Conservation (phyloP, 2,797 vertebrate species). For the Hippocampus kuda region DNA sequence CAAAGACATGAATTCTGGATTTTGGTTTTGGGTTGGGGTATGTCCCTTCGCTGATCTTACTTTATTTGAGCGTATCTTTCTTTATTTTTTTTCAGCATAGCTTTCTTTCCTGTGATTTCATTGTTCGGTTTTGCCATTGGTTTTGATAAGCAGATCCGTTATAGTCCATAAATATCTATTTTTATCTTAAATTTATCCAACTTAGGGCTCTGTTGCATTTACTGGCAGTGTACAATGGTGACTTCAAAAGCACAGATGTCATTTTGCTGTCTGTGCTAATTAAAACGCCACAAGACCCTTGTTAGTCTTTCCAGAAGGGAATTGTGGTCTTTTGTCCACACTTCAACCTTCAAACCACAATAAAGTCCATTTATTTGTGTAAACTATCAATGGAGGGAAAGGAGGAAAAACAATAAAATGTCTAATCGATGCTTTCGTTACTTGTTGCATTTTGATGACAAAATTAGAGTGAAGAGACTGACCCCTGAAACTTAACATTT, state of each 20-base stretch:
- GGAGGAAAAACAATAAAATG: background rate
- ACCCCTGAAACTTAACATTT: background rate
- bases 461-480: background rate
- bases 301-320: constrained; percentile 2
- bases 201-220: background rate
- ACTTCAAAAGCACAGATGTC: constrained; percentile 15
- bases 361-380: background rate
- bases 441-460: background rate
- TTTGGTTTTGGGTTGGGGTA: too few relatives aligned
- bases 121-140: too few relatives aligned
- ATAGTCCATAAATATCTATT: background rate
- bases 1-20: too few relatives aligned
- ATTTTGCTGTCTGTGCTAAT: constrained; percentile 39
- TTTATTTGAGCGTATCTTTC: too few relatives aligned
- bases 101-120: too few relatives aligned
- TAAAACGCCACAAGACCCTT: constrained; percentile 58
- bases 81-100: too few relatives aligned
- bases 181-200: background rate
- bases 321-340: background rate
- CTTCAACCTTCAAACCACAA: background rate
- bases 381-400: constrained; percentile 2
- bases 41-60: too few relatives aligned
- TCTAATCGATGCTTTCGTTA: background rate
- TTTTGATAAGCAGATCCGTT: background rate
- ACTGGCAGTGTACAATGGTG: constrained; percentile 8